Base-by-base conservation (phyloP, 2,113 vertebrate species). In the Poeciliopsis retropinna region DNA sequence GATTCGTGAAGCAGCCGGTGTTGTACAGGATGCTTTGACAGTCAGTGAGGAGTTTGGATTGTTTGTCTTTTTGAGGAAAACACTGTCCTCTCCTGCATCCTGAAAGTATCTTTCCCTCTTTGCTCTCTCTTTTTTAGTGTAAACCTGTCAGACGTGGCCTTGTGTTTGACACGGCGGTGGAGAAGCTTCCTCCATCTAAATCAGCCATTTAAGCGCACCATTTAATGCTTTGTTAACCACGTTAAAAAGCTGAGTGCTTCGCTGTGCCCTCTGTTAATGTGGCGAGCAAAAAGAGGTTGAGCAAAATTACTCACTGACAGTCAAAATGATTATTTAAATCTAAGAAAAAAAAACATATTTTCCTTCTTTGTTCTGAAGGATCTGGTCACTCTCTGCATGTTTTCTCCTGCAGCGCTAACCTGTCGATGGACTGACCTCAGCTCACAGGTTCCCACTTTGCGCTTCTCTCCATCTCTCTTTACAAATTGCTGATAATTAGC, bases 221-320 rank as follows among this genome's bases (percentile, higher is more conserved):
- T 94, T 93, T 89, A 90, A 88, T 83, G 92, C 91, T 87, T 92
- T 93, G 89, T 92, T 92, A 90, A 84, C 54, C 91, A 87, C 86
- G 87, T 91, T 92, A 90, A 89, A 90, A 87, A 80, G 75, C 51
- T 12, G 47, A 67, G 69, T 65, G 82, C 84, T 79, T 76, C 89
- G 76, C 22, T 9, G 51, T n/a, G 51, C 79, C 82, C 87, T 74
- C 47, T 34, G 78, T 86, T 92, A 90, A 93, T 92, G 91, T 87
- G 78, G 85, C 44, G 47, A 72, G 81, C 64, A 84, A 76, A 88
- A 88, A 82, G 85, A 85, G 88, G 91, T 88, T 87, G 61, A 41
- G 27, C 57, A 67, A 91, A 93, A 92, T 92, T 89, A 87, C 78
- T 72, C 81, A 75, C 60, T 83, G 91, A 88, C 90, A 89, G 88